Base-by-base conservation (phyloP, 2,888 invertebrate genomes). In the Leuctra nigra region DNA sequence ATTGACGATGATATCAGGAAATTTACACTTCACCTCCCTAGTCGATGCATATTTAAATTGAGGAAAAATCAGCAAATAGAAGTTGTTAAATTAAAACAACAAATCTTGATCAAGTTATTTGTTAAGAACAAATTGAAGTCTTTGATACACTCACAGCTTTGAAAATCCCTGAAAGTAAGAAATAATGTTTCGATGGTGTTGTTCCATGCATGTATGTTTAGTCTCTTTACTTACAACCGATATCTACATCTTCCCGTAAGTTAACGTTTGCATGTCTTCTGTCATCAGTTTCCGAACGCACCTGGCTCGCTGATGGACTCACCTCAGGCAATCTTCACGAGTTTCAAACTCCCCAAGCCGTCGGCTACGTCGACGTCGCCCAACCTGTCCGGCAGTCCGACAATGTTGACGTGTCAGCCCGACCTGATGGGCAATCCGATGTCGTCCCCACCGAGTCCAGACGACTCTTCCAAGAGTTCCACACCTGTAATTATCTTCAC, bases 241-340 rank as follows among this genome's bases (percentile, higher is more conserved):
- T n/a, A 29, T 6, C 29, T 7, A 29, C 29, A 11, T 29, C 29
- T 29, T 29, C 16, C 16, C 16, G 16, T 16, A n/a, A 13, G 39
- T 4, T n/a, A 18, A 9, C 7, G 18, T 39, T 16, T 39, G 13
- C 2, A 14, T 29, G 38, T 20, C 36, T 55, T 25, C 33, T 46
- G 13, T 9, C 47, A 55, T 16, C 46, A 61, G 61, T 58, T 59
- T 46, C 58, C 59, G 16, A 59, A 54, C 39, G 58, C 61, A 23
- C 60, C 61, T 20, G 62, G 62, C 18, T 54, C 62, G 13, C 33
- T 73, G 20, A 71, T 74, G 67, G 78, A 84, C 64, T 85, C 88
- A 29, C 92, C 91, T 0, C 90, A 93, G 72, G 93, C 93, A 1
- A 91, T 93, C 64, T 94, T 93, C 70, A 92, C 93, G 16, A 92